phyloP scores from a whole-genome alignment of 2,113 vertebrate species.

The Oreotrochilus melanogaster region DNA sequence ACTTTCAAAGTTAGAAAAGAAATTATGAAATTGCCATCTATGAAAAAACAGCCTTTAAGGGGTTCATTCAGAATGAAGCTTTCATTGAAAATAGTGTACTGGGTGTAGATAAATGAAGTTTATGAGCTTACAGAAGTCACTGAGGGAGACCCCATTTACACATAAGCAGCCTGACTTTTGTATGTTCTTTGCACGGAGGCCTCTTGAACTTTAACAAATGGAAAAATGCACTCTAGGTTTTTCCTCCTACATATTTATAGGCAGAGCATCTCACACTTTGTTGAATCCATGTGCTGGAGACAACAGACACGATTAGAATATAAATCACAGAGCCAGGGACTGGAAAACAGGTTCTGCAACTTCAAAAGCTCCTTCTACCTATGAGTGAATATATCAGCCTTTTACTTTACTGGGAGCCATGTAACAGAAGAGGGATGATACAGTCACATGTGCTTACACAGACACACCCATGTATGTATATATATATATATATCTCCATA shows the following conservation, averaged over 20 bases:
- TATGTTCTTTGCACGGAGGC: neutral
- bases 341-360: neutral
- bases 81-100: neutral
- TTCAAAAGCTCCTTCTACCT: neutral
- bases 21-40: slow-evolving; percentile 11
- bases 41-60: neutral
- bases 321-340: neutral
- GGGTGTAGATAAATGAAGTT: slow-evolving; percentile 40
- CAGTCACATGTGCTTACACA: rapidly evolving
- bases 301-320: neutral
- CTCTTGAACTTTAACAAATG: neutral
- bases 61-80: neutral
- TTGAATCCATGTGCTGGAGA: slow-evolving; percentile 15
- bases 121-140: slow-evolving; percentile 43
- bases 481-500: too few relatives aligned
- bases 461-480: rapidly evolving
- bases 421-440: neutral
- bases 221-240: neutral
- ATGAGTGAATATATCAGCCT: neutral
- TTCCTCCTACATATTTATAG: neutral
- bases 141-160: neutral
- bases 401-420: neutral
- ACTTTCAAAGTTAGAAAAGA: slow-evolving; percentile 40
- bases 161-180: neutral
- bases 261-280: neutral